phyloP scores from a whole-genome alignment of 2,888 invertebrate species.

The Stenolophus ochropezus region DNA sequence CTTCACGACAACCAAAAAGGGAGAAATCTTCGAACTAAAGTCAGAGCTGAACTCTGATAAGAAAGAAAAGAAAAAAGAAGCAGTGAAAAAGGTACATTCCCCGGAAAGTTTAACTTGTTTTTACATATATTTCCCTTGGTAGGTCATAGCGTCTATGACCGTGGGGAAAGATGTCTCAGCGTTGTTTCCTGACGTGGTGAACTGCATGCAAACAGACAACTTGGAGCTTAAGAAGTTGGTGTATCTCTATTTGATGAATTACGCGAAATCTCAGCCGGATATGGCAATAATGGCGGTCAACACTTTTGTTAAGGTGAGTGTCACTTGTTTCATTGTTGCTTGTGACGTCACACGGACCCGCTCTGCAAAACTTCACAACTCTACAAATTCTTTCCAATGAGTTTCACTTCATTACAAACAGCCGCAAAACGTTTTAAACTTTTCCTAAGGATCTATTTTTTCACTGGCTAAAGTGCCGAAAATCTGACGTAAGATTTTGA shows the following conservation, averaged over 20 bases:
- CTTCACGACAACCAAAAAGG: conserved; percentile 99
- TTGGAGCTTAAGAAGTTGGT: conserved; percentile 98
- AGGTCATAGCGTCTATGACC: conserved; percentile 99
- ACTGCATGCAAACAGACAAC: conserved; percentile 99
- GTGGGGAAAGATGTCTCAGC: conserved; percentile 99
- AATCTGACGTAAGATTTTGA: no score
- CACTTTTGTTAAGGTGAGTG: conserved; percentile 97
- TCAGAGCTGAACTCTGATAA: conserved; percentile 99
- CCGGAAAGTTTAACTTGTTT: background rate
- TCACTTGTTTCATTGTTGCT: background rate
- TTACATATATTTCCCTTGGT: background rate
- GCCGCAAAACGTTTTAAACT: no score
- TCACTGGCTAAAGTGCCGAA: no score
- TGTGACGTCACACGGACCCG: background rate
- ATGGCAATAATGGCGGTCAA: conserved; percentile 99
- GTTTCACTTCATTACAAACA: no score
- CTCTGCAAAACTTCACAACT: no score
- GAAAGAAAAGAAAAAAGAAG: conserved; percentile 99
- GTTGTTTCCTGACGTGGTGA: conserved; percentile 98
- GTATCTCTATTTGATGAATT: conserved; percentile 99
- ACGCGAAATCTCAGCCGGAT: conserved; percentile 99
- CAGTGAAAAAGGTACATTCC: conserved; percentile 93
- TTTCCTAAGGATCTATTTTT: no score
- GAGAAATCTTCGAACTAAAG: conserved; percentile 99
- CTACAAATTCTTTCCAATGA: no score